A percentile compares a stretch with the other conserved stretches of the same genome.
These are phyloP conservation scores for Euura lappo DNA, from an alignment of 1,140 invertebrate genomes.

Conservation along the genomic window DNA sequence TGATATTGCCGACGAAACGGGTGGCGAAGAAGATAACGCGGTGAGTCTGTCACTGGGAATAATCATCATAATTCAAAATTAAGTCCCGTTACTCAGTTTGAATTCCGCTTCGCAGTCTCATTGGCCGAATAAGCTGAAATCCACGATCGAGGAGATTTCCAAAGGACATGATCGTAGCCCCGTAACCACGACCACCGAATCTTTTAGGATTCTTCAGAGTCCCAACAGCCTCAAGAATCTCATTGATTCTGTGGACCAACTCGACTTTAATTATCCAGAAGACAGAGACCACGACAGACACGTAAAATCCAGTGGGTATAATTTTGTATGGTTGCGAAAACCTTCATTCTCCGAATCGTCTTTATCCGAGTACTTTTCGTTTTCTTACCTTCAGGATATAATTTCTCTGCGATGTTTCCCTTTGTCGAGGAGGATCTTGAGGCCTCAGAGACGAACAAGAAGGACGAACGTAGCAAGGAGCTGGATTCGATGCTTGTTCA, in stretches of 20 bases:
- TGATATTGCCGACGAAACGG: not conserved
- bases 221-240: slow-evolving; percentile 18
- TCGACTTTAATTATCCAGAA: slow-evolving; percentile 13
- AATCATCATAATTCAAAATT: slow-evolving; percentile 1
- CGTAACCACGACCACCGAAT: not conserved
- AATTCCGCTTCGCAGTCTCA: slow-evolving; percentile 13
- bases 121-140: slow-evolving; percentile 17
- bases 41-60: not conserved
- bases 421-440: not conserved
- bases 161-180: not conserved
- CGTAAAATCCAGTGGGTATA: slow-evolving; percentile 16
- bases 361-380: not conserved
- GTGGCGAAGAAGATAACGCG: not conserved
- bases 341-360: not conserved
- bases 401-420: not conserved
- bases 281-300: slow-evolving; percentile 15
- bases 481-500: slow-evolving; percentile 22
- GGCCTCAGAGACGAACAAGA: not conserved
- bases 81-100: not conserved
- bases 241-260: slow-evolving; percentile 14
- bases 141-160: slow-evolving; percentile 1
- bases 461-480: not conserved
- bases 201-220: not conserved
- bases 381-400: not conserved
- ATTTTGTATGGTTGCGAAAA: not conserved